phyloP scores from a whole-genome alignment of 2,113 vertebrate genomes.

The Rattus norvegicus region GRCr8 NC_086023.1:78974001-78974500 shows the following conservation, averaged over 20 bases:
- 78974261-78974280: too few relatives aligned
- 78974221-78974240: not conserved
- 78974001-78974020: not conserved
- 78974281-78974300: too few relatives aligned
- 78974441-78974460: too few relatives aligned
- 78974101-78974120: conserved; percentile 98
- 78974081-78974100: conserved; percentile 69
- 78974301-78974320: too few relatives aligned
- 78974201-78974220: not conserved
- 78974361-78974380: too few relatives aligned
- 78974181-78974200: not conserved
- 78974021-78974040: not conserved
- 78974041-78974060: not conserved
- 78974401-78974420: too few relatives aligned
- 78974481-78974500: not conserved
- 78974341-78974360: too few relatives aligned
- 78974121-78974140: conserved; percentile 97
- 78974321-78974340: too few relatives aligned
- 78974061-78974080: not conserved
- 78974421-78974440: too few relatives aligned
- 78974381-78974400: too few relatives aligned
- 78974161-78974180: conserved; percentile 87
- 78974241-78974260: too few relatives aligned
- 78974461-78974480: not conserved
- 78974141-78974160: conserved; percentile 95